These are phyloP conservation scores for Chelon auratus DNA, from an alignment of 2,797 vertebrate species.

Conservation along the genomic window DNA sequence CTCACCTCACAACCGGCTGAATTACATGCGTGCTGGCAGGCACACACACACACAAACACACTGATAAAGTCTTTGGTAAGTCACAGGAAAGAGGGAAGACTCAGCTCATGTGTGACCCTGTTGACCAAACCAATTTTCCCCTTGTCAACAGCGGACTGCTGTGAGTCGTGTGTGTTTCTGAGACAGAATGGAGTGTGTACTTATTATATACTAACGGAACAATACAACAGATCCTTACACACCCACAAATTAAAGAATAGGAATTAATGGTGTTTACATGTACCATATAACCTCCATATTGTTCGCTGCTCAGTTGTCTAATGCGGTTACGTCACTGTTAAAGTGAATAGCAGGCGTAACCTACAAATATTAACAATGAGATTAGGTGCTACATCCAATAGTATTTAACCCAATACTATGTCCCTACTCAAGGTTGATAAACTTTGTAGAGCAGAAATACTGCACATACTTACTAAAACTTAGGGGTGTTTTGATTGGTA, in stretches of 20 bases:
- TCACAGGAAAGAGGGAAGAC: conserved; percentile 53
- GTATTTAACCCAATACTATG: background rate
- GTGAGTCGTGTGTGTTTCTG: conserved; percentile 19
- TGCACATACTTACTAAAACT: too few relatives aligned
- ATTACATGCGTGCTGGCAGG: conserved; percentile 9
- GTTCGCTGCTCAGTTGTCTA: conserved; percentile 22
- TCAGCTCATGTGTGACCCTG: conserved; percentile 61
- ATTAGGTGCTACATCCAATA: conserved; percentile 7
- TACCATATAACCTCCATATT: background rate
- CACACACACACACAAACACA: conserved; percentile 1
- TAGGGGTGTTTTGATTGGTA: too few relatives aligned
- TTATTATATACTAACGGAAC: conserved; percentile 34
- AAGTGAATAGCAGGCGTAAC: too few relatives aligned
- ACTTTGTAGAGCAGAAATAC: too few relatives aligned
- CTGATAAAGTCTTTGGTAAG: conserved; percentile 52
- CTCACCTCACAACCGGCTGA: background rate
- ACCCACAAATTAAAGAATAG: background rate
- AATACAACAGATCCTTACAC: conserved; percentile 8
- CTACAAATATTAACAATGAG: conserved; percentile 2
- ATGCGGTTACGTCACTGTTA: conserved; percentile 34
- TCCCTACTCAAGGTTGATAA: too few relatives aligned
- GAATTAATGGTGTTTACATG: conserved; percentile 2
- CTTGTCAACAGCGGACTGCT: conserved; percentile 54
- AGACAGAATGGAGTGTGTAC: conserved; percentile 12
- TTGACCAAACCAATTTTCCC: conserved; percentile 76